Evolutionary conservation across 2,113 vertebrate species (phyloP).

Genomic region (Laticauda laticaudata): DNA sequence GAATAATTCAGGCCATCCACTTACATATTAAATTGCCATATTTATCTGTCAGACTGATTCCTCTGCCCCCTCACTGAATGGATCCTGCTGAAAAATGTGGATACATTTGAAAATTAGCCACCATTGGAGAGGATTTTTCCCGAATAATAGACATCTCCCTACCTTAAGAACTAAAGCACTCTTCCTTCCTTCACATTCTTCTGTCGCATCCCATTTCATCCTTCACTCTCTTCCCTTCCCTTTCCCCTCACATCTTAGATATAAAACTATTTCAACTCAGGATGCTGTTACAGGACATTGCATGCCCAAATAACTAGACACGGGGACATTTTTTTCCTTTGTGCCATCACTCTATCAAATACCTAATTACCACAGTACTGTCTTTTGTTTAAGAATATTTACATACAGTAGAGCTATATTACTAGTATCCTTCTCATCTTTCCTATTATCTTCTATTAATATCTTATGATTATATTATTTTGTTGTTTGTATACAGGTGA

Average conservation of each 20-base stretch:
- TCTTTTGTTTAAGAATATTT: neutral
- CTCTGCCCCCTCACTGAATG: neutral
- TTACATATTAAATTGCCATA: neutral
- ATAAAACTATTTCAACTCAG: neutral
- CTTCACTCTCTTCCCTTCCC: neutral
- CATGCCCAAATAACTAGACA: neutral
- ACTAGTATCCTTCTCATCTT: neutral
- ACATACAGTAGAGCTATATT: neutral
- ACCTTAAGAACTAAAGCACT: neutral
- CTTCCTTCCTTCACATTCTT: neutral
- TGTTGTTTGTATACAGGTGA: neutral
- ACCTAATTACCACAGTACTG: neutral
- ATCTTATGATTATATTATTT: neutral
- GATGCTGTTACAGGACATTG: neutral
- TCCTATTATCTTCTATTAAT: neutral
- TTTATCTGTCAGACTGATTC: neutral
- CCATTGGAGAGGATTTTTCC: neutral
- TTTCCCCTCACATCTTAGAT: neutral
- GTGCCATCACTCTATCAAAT: neutral
- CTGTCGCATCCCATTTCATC: neutral
- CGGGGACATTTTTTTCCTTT: neutral
- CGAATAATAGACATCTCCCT: neutral
- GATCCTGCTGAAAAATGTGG: neutral
- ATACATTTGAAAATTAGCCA: neutral
- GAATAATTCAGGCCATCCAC: conserved; percentile 1